Percentiles rank a stretch among this genome's conserved stretches.
phyloP scores from a whole-genome alignment of 2,888 invertebrate species.

The Brachyptera putata region DNA sequence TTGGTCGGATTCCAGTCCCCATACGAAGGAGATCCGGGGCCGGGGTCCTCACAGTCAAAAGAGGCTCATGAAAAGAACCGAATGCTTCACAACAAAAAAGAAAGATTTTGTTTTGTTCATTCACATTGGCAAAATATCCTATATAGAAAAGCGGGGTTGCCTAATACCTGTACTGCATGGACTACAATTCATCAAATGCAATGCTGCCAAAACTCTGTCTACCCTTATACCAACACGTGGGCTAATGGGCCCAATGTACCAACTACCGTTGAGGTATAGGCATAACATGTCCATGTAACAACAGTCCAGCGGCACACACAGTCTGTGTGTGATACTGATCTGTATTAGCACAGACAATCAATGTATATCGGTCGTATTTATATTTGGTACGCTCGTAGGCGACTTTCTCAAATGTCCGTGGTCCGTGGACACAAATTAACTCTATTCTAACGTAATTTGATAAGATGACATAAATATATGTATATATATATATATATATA shows the following conservation, averaged over 20 bases:
- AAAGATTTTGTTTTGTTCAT: conserved; percentile 8
- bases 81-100: neutral
- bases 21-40: neutral
- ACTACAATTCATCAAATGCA: neutral
- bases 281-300: no score
- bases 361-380: no score
- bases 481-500: neutral
- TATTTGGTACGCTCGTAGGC: no score
- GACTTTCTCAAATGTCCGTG: no score
- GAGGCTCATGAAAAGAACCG: neutral
- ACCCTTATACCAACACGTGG: conserved; percentile 1
- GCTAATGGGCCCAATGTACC: no score
- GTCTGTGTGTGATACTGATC: no score
- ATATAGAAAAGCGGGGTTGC: conserved; percentile 3
- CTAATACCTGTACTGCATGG: neutral
- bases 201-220: conserved; percentile 8
- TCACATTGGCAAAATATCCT: conserved; percentile 10
- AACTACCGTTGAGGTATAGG: no score
- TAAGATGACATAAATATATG: no score
- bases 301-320: no score
- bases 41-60: neutral
- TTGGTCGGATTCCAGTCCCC: neutral
- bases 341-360: no score
- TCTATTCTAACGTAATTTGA: no score
- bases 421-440: no score